Evolutionary conservation across 2,113 vertebrate genomes (phyloP).

Genomic region (Zosterops hypoxanthus): DNA sequence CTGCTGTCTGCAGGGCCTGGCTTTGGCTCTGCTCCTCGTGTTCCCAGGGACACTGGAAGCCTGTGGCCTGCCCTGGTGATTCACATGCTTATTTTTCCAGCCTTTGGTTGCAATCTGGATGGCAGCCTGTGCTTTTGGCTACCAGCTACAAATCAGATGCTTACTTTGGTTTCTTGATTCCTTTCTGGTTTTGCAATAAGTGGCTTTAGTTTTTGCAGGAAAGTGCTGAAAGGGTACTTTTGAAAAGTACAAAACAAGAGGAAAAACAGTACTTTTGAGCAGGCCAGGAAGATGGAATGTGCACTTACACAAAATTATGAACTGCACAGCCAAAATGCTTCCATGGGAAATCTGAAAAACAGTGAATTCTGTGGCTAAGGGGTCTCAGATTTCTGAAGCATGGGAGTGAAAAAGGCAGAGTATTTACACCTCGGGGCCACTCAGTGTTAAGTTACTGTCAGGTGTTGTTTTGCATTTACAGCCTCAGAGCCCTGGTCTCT

Average conservation of each 20-base stretch:
- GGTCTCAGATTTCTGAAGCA: background rate
- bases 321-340: background rate
- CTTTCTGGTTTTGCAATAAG: conserved; percentile 12
- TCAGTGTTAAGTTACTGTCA: background rate
- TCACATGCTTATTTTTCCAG: background rate
- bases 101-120: background rate
- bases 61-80: background rate
- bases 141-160: background rate
- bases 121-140: background rate
- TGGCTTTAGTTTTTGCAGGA: background rate
- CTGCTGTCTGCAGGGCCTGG: background rate
- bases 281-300: background rate
- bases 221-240: conserved; percentile 8
- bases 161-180: background rate
- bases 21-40: rapidly evolving
- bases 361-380: background rate
- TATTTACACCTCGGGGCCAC: background rate
- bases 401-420: background rate
- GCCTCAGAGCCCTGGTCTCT: background rate
- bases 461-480: background rate
- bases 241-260: background rate
- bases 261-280: background rate
- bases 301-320: background rate
- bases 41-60: background rate
- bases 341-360: background rate